A percentile compares a stretch with the other conserved stretches of the same genome.
Conservation (phyloP, 1,140 invertebrate genomes). For the Hyles euphorbiae region DNA sequence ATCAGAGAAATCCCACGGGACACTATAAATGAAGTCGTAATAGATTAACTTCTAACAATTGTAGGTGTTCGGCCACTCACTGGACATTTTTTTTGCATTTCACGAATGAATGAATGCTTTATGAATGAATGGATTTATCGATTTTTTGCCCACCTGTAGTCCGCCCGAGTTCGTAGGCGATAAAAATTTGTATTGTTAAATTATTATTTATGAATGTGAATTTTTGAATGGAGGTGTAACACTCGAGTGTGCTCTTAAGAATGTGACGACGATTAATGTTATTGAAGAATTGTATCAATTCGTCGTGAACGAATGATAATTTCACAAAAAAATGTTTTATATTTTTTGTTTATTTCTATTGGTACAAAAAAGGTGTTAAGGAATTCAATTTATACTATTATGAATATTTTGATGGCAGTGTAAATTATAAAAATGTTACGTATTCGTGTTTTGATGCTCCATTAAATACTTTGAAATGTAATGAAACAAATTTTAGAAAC, state of each 20-base stretch:
- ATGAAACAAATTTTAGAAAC: no score
- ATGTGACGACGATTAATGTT: no score
- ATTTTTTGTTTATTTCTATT: no score
- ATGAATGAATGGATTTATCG: conserved; percentile 39
- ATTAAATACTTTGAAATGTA: no score
- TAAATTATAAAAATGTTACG: no score
- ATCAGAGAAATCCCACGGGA: conserved; percentile 55
- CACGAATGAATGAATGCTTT: conserved; percentile 35
- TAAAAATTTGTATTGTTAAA: conserved; percentile 65
- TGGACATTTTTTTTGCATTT: conserved; percentile 48
- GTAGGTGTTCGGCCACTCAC: conserved; percentile 17
- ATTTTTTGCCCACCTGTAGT: conserved; percentile 45
- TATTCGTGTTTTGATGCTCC: no score
- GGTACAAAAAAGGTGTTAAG: no score
- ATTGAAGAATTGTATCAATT: no score
- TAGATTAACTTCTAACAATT: conserved; percentile 53
- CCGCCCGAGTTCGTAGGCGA: conserved; percentile 33
- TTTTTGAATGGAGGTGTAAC: conserved; percentile 19
- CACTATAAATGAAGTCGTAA: conserved; percentile 51
- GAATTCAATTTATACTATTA: neutral
- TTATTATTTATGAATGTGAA: conserved; percentile 53
- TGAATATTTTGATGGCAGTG: no score
- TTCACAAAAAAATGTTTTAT: no score
- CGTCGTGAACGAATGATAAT: no score
- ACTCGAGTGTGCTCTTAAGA: conserved; percentile 7